phyloP scores from a whole-genome alignment of 2,888 invertebrate genomes.

The Oconnorella tubifera region DNA sequence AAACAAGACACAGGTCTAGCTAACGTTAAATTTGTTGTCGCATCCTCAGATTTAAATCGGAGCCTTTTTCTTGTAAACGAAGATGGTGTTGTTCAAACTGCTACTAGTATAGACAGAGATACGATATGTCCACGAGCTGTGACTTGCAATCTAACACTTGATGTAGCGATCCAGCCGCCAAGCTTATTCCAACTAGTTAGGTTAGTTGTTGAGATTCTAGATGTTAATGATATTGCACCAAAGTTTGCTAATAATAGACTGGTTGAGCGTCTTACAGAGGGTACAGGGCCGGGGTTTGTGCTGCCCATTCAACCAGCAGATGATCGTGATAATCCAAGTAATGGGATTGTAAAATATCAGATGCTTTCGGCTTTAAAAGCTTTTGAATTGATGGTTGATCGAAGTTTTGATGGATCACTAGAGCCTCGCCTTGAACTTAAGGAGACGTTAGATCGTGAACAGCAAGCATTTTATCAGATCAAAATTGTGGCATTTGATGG shows the following conservation, averaged over 20 bases:
- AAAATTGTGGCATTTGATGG: slow-evolving; percentile 11
- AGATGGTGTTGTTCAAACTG: background rate
- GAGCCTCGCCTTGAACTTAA: background rate
- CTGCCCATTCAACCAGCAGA: slow-evolving; percentile 29
- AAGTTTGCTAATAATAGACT: slow-evolving; percentile 2
- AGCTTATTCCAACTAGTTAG: slow-evolving; percentile 17
- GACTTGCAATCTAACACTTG: slow-evolving; percentile 15
- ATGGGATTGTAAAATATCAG: slow-evolving; percentile 28
- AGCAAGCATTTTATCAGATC: slow-evolving; percentile 4
- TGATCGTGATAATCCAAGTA: slow-evolving; percentile 29
- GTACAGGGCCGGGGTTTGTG: slow-evolving; percentile 19
- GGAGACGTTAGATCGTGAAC: slow-evolving; percentile 16
- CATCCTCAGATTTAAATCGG: background rate
- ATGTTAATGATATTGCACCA: slow-evolving; percentile 24
- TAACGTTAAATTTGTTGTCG: background rate
- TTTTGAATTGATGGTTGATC: slow-evolving; percentile 13
- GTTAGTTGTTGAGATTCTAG: slow-evolving; percentile 22
- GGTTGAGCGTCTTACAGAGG: slow-evolving; percentile 21
- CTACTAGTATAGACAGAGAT: slow-evolving; percentile 6
- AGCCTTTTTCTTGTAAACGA: background rate
- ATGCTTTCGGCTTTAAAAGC: background rate
- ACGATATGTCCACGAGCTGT: slow-evolving; percentile 2
- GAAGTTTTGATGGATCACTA: background rate
- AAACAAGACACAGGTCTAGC: background rate
- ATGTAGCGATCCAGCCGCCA: slow-evolving; percentile 3